Evolutionary conservation across 2,797 vertebrate species (phyloP).

Genomic region (Otolemur crassicaudatus): DNA sequence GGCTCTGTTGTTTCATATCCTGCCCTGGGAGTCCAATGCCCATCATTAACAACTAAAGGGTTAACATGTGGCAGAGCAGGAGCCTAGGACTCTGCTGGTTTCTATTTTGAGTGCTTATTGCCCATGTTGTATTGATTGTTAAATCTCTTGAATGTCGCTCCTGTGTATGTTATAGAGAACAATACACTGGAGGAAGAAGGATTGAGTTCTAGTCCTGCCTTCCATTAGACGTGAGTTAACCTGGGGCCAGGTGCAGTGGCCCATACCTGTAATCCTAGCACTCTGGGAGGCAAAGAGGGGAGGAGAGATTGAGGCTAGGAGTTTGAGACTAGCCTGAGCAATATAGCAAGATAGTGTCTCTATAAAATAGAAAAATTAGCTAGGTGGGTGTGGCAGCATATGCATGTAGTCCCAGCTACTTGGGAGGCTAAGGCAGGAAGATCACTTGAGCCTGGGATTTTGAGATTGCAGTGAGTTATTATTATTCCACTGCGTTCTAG

Average conservation of each 20-base stretch:
- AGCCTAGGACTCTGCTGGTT: not conserved
- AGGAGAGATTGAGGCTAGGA: not conserved
- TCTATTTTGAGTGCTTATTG: not conserved
- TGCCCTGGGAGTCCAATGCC: not conserved
- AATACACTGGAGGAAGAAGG: not conserved
- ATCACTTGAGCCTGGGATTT: not conserved
- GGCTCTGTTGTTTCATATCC: not conserved
- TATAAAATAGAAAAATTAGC: not conserved
- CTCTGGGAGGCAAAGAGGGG: not conserved
- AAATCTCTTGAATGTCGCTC: not conserved
- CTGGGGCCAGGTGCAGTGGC: not conserved
- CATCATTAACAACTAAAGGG: not conserved
- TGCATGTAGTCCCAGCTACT: not conserved
- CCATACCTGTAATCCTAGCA: too few relatives aligned
- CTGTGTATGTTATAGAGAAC: not conserved
- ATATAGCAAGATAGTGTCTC: not conserved
- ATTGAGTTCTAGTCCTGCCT: not conserved
- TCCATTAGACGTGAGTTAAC: not conserved
- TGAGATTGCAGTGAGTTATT: not conserved
- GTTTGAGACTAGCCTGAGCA: not conserved
- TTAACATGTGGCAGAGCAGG: not conserved
- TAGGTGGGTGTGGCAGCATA: fast-evolving
- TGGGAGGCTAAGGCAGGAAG: not conserved
- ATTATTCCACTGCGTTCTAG: not conserved
- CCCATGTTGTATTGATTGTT: not conserved